Evolutionary conservation across 1,140 invertebrate species (phyloP).

Genomic region (Drosophila yakuba): DNA sequence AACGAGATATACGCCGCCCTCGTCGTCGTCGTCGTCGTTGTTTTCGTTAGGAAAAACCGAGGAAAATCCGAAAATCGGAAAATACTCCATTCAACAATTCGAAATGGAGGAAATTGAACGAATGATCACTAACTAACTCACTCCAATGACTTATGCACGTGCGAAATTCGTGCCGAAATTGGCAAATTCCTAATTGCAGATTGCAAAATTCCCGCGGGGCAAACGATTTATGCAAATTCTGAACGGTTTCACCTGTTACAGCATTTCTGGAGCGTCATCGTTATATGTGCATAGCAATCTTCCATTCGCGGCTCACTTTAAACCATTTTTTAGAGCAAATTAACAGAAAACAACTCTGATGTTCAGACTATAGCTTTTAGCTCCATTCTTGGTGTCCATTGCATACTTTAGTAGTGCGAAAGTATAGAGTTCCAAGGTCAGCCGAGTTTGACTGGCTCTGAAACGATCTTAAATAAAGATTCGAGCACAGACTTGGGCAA

Average conservation of each 20-base stretch:
- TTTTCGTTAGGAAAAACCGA: not conserved
- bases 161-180: constrained; percentile 71
- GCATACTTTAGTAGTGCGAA: too few species aligned
- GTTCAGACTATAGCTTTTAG: too few species aligned
- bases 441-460: too few species aligned
- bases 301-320: not conserved
- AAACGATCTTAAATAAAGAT: too few species aligned
- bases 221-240: constrained; percentile 56
- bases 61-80: not conserved
- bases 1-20: not conserved
- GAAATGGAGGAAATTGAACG: not conserved
- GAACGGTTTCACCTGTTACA: constrained; percentile 58
- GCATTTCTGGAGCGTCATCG: constrained; percentile 28
- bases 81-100: not conserved
- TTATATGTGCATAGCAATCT: not conserved
- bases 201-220: constrained; percentile 9
- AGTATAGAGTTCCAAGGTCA: too few species aligned
- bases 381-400: too few species aligned
- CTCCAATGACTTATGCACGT: constrained; percentile 43
- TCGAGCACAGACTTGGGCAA: too few species aligned
- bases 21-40: not conserved
- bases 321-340: not conserved
- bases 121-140: not conserved
- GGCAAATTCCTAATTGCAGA: constrained; percentile 61
- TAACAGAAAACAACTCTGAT: too few species aligned